These are phyloP conservation scores for Latheticus oryzae DNA, from an alignment of 2,888 invertebrate genomes.

Conservation along the genomic window DNA sequence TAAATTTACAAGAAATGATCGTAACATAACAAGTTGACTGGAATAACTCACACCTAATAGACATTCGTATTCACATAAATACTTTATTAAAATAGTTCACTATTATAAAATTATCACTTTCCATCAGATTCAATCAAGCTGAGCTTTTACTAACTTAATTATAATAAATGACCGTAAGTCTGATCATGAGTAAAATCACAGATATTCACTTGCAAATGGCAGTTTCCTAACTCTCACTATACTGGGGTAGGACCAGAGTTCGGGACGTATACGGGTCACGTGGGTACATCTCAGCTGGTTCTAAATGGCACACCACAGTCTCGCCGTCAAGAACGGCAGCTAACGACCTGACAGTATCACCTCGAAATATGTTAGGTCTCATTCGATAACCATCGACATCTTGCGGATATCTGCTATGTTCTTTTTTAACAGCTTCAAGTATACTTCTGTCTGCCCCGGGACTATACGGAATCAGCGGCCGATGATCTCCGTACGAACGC, in stretches of 20 bases:
- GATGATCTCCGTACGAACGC: slow-evolving; percentile 83
- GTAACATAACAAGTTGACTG: slow-evolving; percentile 55
- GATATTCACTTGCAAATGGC: slow-evolving; percentile 67
- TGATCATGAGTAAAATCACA: slow-evolving; percentile 66
- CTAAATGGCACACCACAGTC: slow-evolving; percentile 87
- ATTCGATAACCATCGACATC: slow-evolving; percentile 69
- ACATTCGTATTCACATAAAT: slow-evolving; percentile 62
- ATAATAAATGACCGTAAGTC: slow-evolving; percentile 60
- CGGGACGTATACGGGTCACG: slow-evolving; percentile 67
- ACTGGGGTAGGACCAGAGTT: slow-evolving; percentile 71
- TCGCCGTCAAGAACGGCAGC: slow-evolving; percentile 88
- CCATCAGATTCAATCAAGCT: slow-evolving; percentile 64
- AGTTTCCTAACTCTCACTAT: slow-evolving; percentile 72
- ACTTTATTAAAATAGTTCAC: slow-evolving; percentile 64
- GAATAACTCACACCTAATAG: slow-evolving; percentile 63
- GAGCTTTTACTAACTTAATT: slow-evolving; percentile 61
- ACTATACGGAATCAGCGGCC: slow-evolving; percentile 83
- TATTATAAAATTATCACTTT: slow-evolving; percentile 66
- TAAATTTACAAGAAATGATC: slow-evolving; percentile 25
- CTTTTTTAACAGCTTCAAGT: slow-evolving; percentile 61
- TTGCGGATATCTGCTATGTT: slow-evolving; percentile 64
- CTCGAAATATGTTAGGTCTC: slow-evolving; percentile 64
- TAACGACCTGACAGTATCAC: slow-evolving; percentile 71
- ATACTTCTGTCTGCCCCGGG: slow-evolving; percentile 73
- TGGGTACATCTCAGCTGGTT: slow-evolving; percentile 72